Evolutionary conservation across 2,113 vertebrate genomes (phyloP).

Genomic region (Balaeniceps rex): DNA sequence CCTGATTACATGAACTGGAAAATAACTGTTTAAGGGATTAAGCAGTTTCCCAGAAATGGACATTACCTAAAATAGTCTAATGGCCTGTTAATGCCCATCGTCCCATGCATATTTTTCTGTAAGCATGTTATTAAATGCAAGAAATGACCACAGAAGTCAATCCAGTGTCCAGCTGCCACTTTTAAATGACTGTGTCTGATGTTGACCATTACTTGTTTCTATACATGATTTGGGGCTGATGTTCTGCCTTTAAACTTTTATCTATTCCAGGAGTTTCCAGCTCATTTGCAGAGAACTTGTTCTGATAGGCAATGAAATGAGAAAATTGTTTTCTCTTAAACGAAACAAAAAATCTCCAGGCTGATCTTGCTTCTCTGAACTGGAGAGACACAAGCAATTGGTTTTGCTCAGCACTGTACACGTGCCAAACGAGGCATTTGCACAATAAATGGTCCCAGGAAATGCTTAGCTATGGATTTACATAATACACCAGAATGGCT

Average conservation of each 20-base stretch:
- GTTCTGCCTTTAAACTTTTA: background rate
- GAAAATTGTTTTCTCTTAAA: background rate
- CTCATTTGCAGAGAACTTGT: background rate
- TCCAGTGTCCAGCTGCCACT: background rate
- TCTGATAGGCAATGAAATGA: background rate
- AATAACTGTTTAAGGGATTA: background rate
- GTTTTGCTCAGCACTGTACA: background rate
- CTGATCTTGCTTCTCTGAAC: background rate
- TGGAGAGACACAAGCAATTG: conserved; percentile 7
- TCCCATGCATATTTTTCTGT: background rate
- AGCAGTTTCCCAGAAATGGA: background rate
- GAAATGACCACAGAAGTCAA: background rate
- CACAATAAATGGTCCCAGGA: conserved; percentile 42
- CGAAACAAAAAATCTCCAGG: background rate
- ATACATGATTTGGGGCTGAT: background rate
- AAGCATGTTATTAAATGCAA: background rate
- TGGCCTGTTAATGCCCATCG: background rate
- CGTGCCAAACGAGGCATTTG: background rate
- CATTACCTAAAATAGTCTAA: background rate
- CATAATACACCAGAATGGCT: conserved; percentile 40
- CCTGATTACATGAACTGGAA: background rate
- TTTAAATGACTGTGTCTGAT: background rate
- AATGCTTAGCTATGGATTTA: conserved; percentile 54
- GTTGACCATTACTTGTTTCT: background rate
- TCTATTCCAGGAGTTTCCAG: background rate